These are phyloP conservation scores for Phaedon cochleariae DNA, from an alignment of 2,888 invertebrate genomes.

Conservation along the genomic window DNA sequence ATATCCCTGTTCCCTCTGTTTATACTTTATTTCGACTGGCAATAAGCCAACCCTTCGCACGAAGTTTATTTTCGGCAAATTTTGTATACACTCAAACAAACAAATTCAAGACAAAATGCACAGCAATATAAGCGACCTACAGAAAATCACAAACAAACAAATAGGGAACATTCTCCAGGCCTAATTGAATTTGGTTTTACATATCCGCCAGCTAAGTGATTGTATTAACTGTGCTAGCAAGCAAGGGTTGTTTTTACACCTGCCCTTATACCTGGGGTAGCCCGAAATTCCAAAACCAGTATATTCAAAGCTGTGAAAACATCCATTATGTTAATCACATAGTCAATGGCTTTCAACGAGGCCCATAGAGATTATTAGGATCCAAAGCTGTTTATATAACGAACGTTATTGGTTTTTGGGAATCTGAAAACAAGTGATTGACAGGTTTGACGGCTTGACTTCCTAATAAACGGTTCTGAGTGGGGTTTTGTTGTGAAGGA, in stretches of 20 bases:
- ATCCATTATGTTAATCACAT: slow-evolving; percentile 52
- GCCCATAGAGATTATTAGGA: slow-evolving; percentile 42
- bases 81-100: slow-evolving; percentile 33
- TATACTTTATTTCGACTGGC: not conserved
- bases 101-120: slow-evolving; percentile 29
- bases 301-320: slow-evolving; percentile 52
- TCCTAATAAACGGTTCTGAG: not conserved
- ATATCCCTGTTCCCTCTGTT: not conserved
- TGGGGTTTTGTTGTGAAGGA: not conserved
- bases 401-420: slow-evolving; percentile 27
- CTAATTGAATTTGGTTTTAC: slow-evolving; percentile 20
- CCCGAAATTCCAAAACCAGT: slow-evolving; percentile 32
- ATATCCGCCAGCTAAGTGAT: not conserved
- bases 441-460: slow-evolving; percentile 12
- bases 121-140: slow-evolving; percentile 26
- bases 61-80: slow-evolving; percentile 26
- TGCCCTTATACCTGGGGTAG: slow-evolving; percentile 34
- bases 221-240: no score
- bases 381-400: slow-evolving; percentile 40
- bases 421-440: slow-evolving; percentile 11
- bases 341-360: slow-evolving; percentile 49
- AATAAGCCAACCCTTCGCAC: slow-evolving; percentile 24
- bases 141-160: slow-evolving; percentile 35
- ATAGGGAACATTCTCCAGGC: slow-evolving; percentile 12
- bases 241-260: slow-evolving; percentile 36